Evolutionary conservation across 2,797 vertebrate species (phyloP).

Genomic region (Cossypha heuglini): DNA sequence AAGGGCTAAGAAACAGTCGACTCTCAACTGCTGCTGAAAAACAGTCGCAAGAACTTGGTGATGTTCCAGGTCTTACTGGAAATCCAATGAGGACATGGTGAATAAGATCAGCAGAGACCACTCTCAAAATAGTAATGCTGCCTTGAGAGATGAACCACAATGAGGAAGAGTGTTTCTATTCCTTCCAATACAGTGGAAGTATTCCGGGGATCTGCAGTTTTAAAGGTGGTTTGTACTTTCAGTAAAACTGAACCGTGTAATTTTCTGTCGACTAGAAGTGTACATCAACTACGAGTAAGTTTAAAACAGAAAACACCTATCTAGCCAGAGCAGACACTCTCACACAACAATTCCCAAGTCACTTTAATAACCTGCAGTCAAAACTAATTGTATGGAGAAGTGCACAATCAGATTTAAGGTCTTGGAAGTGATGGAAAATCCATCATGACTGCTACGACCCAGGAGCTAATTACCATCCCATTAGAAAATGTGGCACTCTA

Average conservation of each 20-base stretch:
- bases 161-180: not conserved
- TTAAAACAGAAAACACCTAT: not conserved
- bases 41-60: not conserved
- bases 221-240: not conserved
- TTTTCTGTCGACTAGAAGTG: not conserved
- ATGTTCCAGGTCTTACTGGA: not conserved
- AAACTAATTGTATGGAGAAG: constrained; percentile 32
- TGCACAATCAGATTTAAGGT: constrained; percentile 19
- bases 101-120: not conserved
- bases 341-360: not conserved
- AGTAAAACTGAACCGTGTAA: not conserved
- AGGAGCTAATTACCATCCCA: constrained; percentile 36
- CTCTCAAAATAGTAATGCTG: not conserved
- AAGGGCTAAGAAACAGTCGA: not conserved
- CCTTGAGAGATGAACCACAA: not conserved
- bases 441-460: not conserved
- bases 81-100: not conserved
- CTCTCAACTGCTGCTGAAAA: not conserved
- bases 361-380: constrained; percentile 27
- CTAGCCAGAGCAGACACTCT: not conserved
- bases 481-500: constrained; percentile 27
- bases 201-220: not conserved
- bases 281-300: not conserved
- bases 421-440: constrained; percentile 37
- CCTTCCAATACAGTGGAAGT: not conserved